These are phyloP conservation scores for Brachyptera risi DNA, from an alignment of 2,888 invertebrate species.

Conservation along the genomic window DNA sequence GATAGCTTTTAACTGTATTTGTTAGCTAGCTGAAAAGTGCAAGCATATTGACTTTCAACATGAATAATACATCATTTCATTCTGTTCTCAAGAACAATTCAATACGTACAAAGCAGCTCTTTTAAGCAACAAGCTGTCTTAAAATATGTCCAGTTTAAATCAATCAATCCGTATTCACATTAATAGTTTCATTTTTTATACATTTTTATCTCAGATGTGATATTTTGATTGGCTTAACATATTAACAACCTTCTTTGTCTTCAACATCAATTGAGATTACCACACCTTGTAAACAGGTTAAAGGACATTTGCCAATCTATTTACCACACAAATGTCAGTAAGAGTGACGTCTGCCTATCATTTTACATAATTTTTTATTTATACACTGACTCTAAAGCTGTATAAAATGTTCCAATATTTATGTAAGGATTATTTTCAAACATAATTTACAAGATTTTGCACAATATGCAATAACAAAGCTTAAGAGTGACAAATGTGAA, in stretches of 20 bases:
- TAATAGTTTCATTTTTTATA: not conserved
- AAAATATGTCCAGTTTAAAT: not conserved
- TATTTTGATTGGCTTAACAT: not conserved
- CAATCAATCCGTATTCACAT: not conserved
- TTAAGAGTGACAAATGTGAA: not conserved
- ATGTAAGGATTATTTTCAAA: not conserved
- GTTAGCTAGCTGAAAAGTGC: slow-evolving; percentile 2
- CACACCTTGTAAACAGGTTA: no score
- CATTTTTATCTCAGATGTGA: not conserved
- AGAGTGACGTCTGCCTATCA: not conserved
- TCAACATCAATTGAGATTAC: no score
- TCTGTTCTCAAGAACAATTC: not conserved
- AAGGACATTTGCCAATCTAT: no score
- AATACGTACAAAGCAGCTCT: not conserved
- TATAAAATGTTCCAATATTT: not conserved
- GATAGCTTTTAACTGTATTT: slow-evolving; percentile 4
- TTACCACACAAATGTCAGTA: not conserved
- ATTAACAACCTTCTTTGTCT: no score
- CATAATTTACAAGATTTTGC: not conserved
- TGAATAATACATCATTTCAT: not conserved
- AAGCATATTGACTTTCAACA: slow-evolving; percentile 5
- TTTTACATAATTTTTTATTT: no score
- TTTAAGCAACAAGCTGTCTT: not conserved
- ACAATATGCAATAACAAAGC: slow-evolving; percentile 9
- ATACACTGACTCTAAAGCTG: slow-evolving; percentile 3